phyloP scores from a whole-genome alignment of 53 echinoderm and acorn worm species.

The Glandiceps talaboti region DNA sequence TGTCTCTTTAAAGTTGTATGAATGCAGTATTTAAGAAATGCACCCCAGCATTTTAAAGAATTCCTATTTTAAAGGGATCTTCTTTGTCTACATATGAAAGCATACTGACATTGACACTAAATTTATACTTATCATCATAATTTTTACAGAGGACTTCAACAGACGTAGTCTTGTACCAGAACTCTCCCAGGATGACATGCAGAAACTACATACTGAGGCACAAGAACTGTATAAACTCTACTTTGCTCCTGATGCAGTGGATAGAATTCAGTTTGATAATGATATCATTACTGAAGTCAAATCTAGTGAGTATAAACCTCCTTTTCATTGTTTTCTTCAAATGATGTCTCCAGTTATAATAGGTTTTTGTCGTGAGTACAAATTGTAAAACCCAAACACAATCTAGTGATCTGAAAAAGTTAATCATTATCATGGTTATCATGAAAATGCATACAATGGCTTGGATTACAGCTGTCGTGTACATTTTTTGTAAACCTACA shows the following conservation, averaged over 20 bases:
- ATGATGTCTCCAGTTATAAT: no score
- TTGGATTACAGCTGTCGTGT: no score
- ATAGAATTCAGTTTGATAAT: slow-evolving; percentile 87
- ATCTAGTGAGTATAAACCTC: slow-evolving; percentile 83
- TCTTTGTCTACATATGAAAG: no score
- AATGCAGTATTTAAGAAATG: no score
- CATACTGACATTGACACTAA: no score
- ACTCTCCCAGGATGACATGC: slow-evolving; percentile 63
- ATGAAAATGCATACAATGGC: not conserved
- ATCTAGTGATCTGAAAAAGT: not conserved
- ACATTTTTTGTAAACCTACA: no score
- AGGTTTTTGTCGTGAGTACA: no score
- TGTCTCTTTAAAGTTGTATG: no score
- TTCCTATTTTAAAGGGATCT: no score
- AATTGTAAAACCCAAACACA: not conserved
- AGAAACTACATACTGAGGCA: slow-evolving; percentile 76
- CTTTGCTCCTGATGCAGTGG: slow-evolving; percentile 75
- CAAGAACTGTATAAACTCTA: slow-evolving; percentile 64
- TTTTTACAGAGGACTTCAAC: slow-evolving; percentile 99
- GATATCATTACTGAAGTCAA: slow-evolving; percentile 68
- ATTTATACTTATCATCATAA: no score
- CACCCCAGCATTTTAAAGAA: no score
- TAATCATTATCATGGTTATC: not conserved
- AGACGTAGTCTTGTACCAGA: slow-evolving; percentile 80
- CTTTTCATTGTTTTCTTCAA: no score